Base-by-base conservation (phyloP, 2,888 invertebrate species). In the Apodemia mormo region DNA sequence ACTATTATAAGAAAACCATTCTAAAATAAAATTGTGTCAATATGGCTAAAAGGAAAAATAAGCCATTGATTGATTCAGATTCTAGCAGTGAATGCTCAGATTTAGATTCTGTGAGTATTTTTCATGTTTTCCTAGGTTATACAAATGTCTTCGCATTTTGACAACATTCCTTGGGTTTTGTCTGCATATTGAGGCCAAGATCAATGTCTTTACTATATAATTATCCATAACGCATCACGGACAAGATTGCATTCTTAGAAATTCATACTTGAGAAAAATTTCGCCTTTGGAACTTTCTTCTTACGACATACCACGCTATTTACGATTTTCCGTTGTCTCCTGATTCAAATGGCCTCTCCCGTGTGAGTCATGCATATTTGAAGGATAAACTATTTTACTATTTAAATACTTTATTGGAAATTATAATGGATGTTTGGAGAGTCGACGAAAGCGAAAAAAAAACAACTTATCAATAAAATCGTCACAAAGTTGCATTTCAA, bases 31-130 rank as follows among this genome's bases (percentile, higher is more conserved):
- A 74, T 68, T 72, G 67, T 33, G 68, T 66, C 69, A 74, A 66
- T 89, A 97, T 97, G 97, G 97, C 96, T 79, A 97, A 97, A 93
- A 94, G 97, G 77, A 97, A 97, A 88, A 96, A 96, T 87, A 96
- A 97, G 85, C 96, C 96, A 58, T 91, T 97, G 74, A 96, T 97
- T 78, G 97, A 97, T 85, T 96, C 97, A 33, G 97, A 97, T 86
- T 96, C 96, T 71, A 97, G 96, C 87, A 96, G 96, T 86, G 96
- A 96, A 79, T 96, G 95, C 76, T 96, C 97, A 68, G 97, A 97
- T 92, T 94, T 97, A 82, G 97, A 97, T 88, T 96, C 96, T 80
- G 97, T 97, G 94, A 96, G 96, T 94, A 74, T 77, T 77, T 79
- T 78, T 70, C 75, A 73, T 72, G 75, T 81, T 80, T 79, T 78